Percentiles rank a stretch among this genome's conserved stretches.
These are phyloP conservation scores for Coptotermes formosanus DNA, from an alignment of 1,140 invertebrate species.

Conservation along the genomic window DNA sequence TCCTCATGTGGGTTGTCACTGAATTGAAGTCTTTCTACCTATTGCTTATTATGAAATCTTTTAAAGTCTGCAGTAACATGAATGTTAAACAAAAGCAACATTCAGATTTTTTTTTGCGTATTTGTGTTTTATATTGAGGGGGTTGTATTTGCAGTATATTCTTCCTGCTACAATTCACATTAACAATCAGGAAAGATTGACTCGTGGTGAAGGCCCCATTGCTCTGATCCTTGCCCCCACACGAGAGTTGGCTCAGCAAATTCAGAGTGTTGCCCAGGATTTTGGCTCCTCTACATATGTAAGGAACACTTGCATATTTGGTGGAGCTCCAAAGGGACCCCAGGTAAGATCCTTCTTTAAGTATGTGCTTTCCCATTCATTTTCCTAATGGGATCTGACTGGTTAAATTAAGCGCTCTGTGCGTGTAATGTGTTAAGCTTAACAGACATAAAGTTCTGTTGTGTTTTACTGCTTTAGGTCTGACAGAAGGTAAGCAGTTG, in stretches of 20 bases:
- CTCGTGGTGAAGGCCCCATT: slow-evolving; percentile 85
- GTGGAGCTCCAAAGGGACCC: slow-evolving; percentile 89
- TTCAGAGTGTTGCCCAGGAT: slow-evolving; percentile 87
- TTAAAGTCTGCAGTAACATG: no score
- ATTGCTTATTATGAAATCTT: no score
- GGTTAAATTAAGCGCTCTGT: no score
- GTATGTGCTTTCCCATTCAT: neutral
- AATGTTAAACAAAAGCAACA: no score
- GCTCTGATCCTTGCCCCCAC: slow-evolving; percentile 91
- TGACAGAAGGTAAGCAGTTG: no score
- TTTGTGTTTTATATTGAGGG: no score
- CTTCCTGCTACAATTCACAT: slow-evolving; percentile 89
- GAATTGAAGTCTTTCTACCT: no score
- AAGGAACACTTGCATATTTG: slow-evolving; percentile 92
- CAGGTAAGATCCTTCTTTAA: slow-evolving; percentile 44
- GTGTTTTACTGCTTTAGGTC: no score
- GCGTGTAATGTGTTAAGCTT: no score
- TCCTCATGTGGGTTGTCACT: neutral
- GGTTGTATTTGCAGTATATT: slow-evolving; percentile 54
- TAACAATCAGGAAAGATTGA: slow-evolving; percentile 79
- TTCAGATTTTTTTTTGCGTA: no score
- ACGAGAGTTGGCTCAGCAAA: slow-evolving; percentile 93
- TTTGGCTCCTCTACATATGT: slow-evolving; percentile 85
- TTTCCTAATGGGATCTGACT: no score
- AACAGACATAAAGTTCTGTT: no score